phyloP scores from a whole-genome alignment of 1,140 invertebrate genomes.

The Sminthurinus signatus region DNA sequence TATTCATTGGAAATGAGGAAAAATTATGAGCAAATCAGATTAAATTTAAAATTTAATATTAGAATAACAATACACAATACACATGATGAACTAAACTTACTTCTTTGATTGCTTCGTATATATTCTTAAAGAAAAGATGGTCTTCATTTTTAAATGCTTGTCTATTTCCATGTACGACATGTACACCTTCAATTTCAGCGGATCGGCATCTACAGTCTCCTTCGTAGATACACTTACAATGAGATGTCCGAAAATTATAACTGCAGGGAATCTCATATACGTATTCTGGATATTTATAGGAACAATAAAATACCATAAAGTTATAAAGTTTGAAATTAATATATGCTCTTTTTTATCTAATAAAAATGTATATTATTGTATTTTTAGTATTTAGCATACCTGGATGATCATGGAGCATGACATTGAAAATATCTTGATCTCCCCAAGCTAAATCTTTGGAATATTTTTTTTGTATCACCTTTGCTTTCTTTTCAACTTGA shows the following conservation, averaged over 20 bases:
- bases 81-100: too few species aligned
- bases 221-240: conserved; percentile 50
- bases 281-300: neutral
- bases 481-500: conserved; percentile 73
- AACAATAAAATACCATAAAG: conserved; percentile 1
- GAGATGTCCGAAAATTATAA: conserved; percentile 7
- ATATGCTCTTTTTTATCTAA: too few species aligned
- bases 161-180: conserved; percentile 79
- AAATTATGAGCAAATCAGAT: too few species aligned
- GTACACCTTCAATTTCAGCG: conserved; percentile 67
- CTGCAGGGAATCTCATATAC: conserved; percentile 14
- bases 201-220: conserved; percentile 68
- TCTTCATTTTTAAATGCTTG: conserved; percentile 58
- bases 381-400: conserved; percentile 46
- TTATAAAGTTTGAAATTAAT: neutral
- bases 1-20: too few species aligned
- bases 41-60: too few species aligned
- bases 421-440: conserved; percentile 97
- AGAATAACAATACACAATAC: too few species aligned
- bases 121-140: too few species aligned
- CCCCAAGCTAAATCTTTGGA: conserved; percentile 86
- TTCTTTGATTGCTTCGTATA: too few species aligned
- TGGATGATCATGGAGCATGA: conserved; percentile 85
- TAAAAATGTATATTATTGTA: too few species aligned
- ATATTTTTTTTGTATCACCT: conserved; percentile 77